These are phyloP conservation scores for Mythimna ferrago DNA, from an alignment of 2,888 invertebrate species.

Conservation along the genomic window DNA sequence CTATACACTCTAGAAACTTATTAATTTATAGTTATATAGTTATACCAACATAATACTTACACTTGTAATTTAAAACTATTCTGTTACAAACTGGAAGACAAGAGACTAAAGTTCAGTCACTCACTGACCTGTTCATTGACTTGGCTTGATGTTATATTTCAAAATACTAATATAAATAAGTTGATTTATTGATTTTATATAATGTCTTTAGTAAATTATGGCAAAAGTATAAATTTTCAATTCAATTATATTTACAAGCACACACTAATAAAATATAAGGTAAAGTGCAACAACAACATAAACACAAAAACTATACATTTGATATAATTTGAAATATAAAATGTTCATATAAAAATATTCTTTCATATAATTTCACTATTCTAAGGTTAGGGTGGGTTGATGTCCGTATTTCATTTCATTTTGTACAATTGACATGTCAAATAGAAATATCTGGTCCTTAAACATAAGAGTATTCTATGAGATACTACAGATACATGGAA, in stretches of 20 bases:
- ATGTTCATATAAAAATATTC: conserved; percentile 53
- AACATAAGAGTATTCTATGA: conserved; percentile 24
- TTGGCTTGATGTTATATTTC: background rate
- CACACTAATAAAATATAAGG: background rate
- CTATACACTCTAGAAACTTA: conserved; percentile 18
- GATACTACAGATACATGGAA: conserved; percentile 58
- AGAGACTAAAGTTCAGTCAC: conserved; percentile 61
- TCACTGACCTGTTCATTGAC: conserved; percentile 18
- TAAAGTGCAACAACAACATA: conserved; percentile 22
- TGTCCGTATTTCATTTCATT: conserved; percentile 85
- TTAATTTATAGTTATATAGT: conserved; percentile 14
- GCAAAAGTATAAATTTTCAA: conserved; percentile 10
- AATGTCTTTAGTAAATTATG: conserved; percentile 15
- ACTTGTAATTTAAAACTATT: conserved; percentile 22
- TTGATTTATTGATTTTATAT: conserved; percentile 4
- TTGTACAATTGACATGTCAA: conserved; percentile 74
- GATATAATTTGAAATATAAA: conserved; percentile 52
- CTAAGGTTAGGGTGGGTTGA: conserved; percentile 87
- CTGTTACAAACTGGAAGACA: conserved; percentile 68
- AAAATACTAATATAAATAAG: conserved; percentile 19
- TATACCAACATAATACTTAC: conserved; percentile 32
- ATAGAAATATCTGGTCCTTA: conserved; percentile 44
- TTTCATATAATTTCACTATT: conserved; percentile 71
- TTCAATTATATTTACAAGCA: conserved; percentile 23
- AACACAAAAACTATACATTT: conserved; percentile 40